Evolutionary conservation across 2,797 vertebrate species (phyloP).

Genomic region (Leuciscus waleckii): DNA sequence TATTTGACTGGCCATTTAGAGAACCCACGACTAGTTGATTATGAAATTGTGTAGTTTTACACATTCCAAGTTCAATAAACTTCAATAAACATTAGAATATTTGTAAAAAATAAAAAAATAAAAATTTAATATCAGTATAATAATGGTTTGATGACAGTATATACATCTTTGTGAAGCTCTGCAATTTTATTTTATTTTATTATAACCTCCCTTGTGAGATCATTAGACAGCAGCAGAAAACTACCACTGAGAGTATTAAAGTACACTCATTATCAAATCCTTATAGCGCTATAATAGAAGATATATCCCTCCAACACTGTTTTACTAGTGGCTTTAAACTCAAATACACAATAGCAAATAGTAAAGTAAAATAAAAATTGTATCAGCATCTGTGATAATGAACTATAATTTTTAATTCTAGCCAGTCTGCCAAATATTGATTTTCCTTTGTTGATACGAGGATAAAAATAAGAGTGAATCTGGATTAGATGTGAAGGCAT

Average conservation of each 20-base stretch:
- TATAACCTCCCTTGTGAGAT: conserved; percentile 1
- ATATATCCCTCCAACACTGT: not conserved
- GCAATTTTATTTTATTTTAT: not conserved
- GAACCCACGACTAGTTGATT: not conserved
- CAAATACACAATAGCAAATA: not conserved
- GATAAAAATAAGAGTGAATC: conserved; percentile 24
- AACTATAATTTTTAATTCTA: not conserved
- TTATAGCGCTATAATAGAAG: not conserved
- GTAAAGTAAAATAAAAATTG: not conserved
- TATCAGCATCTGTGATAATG: not conserved
- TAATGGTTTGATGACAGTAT: not conserved
- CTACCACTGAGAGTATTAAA: conserved; percentile 25
- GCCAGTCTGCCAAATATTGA: conserved; percentile 15
- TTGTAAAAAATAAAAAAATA: not conserved
- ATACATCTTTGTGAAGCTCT: not conserved
- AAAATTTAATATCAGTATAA: not conserved
- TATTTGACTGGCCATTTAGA: not conserved
- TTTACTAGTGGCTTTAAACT: not conserved
- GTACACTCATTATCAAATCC: conserved; percentile 23
- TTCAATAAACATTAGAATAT: not conserved
- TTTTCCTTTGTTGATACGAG: conserved; percentile 19
- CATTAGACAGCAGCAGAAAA: conserved; percentile 18
- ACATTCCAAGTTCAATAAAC: not conserved
- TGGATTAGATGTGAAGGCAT: conserved; percentile 29
- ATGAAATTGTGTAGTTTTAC: not conserved